Conservation (phyloP, 2,888 invertebrate species). For the Caenorhabditis uteleia region DNA sequence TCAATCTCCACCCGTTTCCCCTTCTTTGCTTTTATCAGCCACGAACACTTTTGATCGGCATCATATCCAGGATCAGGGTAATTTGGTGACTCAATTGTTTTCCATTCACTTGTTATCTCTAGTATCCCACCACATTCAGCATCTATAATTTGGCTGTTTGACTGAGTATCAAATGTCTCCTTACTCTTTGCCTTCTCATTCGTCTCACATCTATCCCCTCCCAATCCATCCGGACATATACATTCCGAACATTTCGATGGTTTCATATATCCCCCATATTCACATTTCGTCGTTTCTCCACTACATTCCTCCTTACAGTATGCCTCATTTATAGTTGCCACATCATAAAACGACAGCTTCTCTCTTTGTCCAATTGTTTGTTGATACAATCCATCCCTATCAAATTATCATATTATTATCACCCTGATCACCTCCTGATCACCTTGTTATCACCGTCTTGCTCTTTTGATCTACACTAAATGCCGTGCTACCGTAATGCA, state of each 20-base stretch:
- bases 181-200: conserved; percentile 58
- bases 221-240: conserved; percentile 66
- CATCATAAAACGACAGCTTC: conserved; percentile 64
- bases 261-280: conserved; percentile 66
- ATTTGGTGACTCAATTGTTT: conserved; percentile 44
- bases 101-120: conserved; percentile 36
- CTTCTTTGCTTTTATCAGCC: conserved; percentile 50
- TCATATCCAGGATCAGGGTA: conserved; percentile 56
- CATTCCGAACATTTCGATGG: conserved; percentile 58
- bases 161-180: conserved; percentile 3
- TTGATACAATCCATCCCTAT: conserved; percentile 60
- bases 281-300: conserved; percentile 44
- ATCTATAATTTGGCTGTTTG: conserved; percentile 45
- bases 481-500: conserved; percentile 69
- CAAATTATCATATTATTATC: not conserved
- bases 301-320: conserved; percentile 61
- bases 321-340: conserved; percentile 63
- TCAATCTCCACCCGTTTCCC: conserved; percentile 58
- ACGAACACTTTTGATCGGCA: conserved; percentile 62
- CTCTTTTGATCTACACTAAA: conserved; percentile 65
- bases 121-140: conserved; percentile 64
- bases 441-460: conserved; percentile 63
- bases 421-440: not conserved
- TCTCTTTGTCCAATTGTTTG: conserved; percentile 69
- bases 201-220: conserved; percentile 56